phyloP scores from a whole-genome alignment of 2,797 vertebrate species.

The Pelodytes ibericus region DNA sequence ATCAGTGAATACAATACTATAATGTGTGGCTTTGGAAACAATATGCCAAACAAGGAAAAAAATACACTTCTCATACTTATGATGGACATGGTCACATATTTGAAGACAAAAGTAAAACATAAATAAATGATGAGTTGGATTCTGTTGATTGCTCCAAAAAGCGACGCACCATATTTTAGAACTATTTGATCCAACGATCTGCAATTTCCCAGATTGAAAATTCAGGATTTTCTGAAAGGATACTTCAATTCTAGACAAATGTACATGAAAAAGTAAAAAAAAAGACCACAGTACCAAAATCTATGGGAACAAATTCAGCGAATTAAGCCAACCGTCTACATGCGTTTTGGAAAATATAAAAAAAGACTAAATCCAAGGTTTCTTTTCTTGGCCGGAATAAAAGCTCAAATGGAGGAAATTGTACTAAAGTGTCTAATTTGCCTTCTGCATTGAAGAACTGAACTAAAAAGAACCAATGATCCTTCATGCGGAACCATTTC shows the following conservation, averaged over 20 bases:
- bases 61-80: too few species aligned
- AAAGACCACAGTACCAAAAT: background rate
- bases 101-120: too few species aligned
- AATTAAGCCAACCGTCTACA: slow-evolving; percentile 1
- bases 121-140: too few species aligned
- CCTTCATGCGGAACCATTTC: slow-evolving; percentile 1
- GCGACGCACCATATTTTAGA: too few species aligned
- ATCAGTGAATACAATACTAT: too few species aligned
- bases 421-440: background rate
- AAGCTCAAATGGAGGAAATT: slow-evolving; percentile 7
- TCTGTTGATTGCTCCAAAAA: too few species aligned
- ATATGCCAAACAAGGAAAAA: too few species aligned
- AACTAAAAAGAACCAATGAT: slow-evolving; percentile 14
- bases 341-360: slow-evolving; percentile 13
- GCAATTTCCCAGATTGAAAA: too few species aligned
- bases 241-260: background rate
- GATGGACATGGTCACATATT: too few species aligned
- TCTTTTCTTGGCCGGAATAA: background rate
- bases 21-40: too few species aligned
- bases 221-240: slow-evolving; percentile 9
- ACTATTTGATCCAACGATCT: too few species aligned
- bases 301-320: background rate
- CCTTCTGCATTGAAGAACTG: background rate
- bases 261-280: background rate
- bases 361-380: slow-evolving; percentile 1